Evolutionary conservation across 2,113 vertebrate genomes (phyloP), one percentile per base, ranked within the genome.

Genomic region (Petaurus breviceps): DNA sequence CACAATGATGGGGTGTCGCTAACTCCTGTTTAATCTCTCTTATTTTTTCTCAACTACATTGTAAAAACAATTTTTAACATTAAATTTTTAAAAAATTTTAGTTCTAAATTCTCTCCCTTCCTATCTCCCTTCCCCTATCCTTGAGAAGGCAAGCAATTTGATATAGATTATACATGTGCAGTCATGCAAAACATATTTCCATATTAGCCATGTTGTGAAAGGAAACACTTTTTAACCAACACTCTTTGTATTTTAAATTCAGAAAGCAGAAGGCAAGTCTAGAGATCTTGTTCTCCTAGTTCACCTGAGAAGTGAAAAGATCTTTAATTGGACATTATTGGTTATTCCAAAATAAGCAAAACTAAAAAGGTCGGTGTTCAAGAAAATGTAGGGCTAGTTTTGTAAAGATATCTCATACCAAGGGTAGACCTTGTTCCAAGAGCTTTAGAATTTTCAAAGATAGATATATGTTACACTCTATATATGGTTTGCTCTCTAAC

Each of bases 1-100:
- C 98, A 96, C 93, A 54, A 97, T 98, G 94, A 94, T 97, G 97
- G 94, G 97, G 95, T 95, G 94, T 97, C 97, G 93, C 90, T 98
- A 93, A 96, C 98, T 98, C 97, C 96, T 97, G 12, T 97, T 98
- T 98, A 98, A 97, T 95, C 93, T 97, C 93, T 77, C 37, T 6
- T 77, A 22, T 22, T 84, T 84, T 61, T 43, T 43, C 68, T 43
- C 37, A 43, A 84, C 11, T 43, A 22, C 16, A 84, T 43, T 49
- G 19, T 43, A 43, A 84, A 84, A 84, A 84, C 1, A 43, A 43
- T 8, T 23, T 43, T 84, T 84, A 84, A 43, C 68, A 84, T 84
- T 84, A n/a, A 84, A 37, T 68, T 68, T 55, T 55, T 55, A 14
- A 53, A 57, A 57, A 55, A 26, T 37, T 14, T 68, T 68, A 43